Conservation (phyloP, 1,140 invertebrate species). For the Psilanteris sp. region DNA sequence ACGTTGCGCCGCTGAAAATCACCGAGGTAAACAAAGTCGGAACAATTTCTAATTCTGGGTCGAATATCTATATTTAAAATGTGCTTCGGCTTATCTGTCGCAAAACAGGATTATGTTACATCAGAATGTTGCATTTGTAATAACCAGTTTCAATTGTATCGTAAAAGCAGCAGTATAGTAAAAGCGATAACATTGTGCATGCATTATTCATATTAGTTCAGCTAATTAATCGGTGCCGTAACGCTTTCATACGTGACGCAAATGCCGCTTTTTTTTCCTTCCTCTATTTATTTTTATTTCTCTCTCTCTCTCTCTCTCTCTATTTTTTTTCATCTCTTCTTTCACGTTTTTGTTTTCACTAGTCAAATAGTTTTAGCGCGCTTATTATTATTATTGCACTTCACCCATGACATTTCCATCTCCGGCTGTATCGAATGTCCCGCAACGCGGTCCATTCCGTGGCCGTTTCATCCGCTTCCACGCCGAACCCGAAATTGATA, state of each 20-base stretch:
- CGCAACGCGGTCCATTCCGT: background rate
- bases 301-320: too few species aligned
- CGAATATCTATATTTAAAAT: slow-evolving; percentile 3
- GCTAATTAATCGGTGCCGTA: slow-evolving; percentile 28
- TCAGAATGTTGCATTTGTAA: slow-evolving; percentile 52
- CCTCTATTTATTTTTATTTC: too few species aligned
- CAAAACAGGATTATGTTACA: slow-evolving; percentile 45
- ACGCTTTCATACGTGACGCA: slow-evolving; percentile 22
- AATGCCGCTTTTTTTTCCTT: too few species aligned
- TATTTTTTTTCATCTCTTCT: slow-evolving; percentile 11
- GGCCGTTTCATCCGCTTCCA: background rate
- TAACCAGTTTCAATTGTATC: slow-evolving; percentile 51
- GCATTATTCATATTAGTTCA: slow-evolving; percentile 27
- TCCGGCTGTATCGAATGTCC: background rate
- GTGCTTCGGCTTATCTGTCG: slow-evolving; percentile 15
- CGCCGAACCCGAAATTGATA: background rate
- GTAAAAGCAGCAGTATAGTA: slow-evolving; percentile 30
- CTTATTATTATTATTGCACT: slow-evolving; percentile 55
- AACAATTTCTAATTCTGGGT: slow-evolving; percentile 1
- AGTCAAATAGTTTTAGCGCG: background rate
- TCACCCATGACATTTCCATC: slow-evolving; percentile 61
- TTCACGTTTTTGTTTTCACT: slow-evolving; percentile 38
- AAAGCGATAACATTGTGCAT: slow-evolving; percentile 44
- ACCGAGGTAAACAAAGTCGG: slow-evolving; percentile 2
- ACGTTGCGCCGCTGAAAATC: too few species aligned